Evolutionary conservation across 2,888 invertebrate genomes (phyloP).

Genomic region (Oscheius myriophilus): DNA sequence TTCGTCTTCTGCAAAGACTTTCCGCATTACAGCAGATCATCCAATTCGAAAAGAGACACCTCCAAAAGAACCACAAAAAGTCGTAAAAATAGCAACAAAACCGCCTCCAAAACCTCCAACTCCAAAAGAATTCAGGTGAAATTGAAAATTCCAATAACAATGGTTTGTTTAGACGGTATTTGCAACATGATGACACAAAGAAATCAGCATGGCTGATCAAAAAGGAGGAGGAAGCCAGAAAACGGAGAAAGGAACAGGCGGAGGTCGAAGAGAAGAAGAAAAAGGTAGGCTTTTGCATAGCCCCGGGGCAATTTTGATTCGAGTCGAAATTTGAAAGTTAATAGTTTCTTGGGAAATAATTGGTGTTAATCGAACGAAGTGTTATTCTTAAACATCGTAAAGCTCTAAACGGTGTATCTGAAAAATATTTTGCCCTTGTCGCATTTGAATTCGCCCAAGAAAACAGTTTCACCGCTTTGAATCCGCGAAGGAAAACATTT

Average conservation of each 20-base stretch:
- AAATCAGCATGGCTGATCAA: conserved; percentile 41
- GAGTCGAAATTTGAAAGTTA: no score
- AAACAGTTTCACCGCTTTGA: no score
- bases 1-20: conserved; percentile 7
- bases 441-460: no score
- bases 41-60: no score
- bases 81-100: neutral
- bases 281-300: no score
- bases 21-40: conserved; percentile 7
- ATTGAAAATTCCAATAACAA: neutral
- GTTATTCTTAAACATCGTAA: no score
- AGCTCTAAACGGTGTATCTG: no score
- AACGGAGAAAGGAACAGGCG: conserved; percentile 26
- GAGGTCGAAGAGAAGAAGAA: conserved; percentile 31
- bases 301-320: no score
- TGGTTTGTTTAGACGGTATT: neutral
- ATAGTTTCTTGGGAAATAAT: no score
- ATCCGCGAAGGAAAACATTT: no score
- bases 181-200: conserved; percentile 10
- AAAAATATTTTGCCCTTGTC: no score
- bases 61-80: neutral
- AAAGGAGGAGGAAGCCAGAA: conserved; percentile 32
- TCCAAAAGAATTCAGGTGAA: neutral
- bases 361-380: no score
- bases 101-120: neutral